Evolutionary conservation across 2,797 vertebrate genomes (phyloP).

Genomic region (Eulemur mongoz): DNA sequence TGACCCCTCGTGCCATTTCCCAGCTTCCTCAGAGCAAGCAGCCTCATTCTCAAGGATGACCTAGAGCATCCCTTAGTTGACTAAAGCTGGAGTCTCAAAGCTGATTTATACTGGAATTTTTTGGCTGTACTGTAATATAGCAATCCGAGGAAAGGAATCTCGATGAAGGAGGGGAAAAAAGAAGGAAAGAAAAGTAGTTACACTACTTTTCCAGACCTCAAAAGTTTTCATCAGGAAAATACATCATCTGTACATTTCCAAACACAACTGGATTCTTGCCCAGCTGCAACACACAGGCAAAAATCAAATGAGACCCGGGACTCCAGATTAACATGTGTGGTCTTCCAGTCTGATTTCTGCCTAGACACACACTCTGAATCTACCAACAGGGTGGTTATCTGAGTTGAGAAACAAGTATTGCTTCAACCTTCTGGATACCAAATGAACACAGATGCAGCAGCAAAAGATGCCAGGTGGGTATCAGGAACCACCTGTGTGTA

Average conservation of each 20-base stretch:
- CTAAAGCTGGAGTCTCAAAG: neutral
- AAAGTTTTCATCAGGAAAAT: slow-evolving; percentile 38
- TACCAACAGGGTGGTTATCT: neutral
- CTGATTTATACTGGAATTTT: neutral
- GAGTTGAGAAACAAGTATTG: neutral
- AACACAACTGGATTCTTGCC: slow-evolving; percentile 22
- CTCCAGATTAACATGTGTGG: neutral
- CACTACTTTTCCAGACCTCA: slow-evolving; percentile 46
- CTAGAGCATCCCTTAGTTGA: neutral
- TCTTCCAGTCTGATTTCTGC: neutral
- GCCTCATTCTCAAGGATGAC: neutral
- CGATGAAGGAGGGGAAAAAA: neutral
- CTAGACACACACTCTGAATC: neutral
- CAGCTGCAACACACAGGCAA: neutral
- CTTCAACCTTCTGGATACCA: neutral
- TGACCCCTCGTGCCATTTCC: neutral
- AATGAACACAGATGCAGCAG: neutral
- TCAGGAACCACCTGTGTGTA: neutral
- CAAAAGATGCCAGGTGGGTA: neutral
- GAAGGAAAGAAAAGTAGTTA: neutral
- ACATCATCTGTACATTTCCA: slow-evolving; percentile 11
- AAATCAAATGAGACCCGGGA: neutral
- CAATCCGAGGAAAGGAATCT: slow-evolving; percentile 29
- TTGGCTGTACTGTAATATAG: neutral
- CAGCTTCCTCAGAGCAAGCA: neutral